Percentiles rank a stretch among this genome's conserved stretches.
Conservation (phyloP, 2,797 vertebrate species). For the Galaxias olidus region DNA sequence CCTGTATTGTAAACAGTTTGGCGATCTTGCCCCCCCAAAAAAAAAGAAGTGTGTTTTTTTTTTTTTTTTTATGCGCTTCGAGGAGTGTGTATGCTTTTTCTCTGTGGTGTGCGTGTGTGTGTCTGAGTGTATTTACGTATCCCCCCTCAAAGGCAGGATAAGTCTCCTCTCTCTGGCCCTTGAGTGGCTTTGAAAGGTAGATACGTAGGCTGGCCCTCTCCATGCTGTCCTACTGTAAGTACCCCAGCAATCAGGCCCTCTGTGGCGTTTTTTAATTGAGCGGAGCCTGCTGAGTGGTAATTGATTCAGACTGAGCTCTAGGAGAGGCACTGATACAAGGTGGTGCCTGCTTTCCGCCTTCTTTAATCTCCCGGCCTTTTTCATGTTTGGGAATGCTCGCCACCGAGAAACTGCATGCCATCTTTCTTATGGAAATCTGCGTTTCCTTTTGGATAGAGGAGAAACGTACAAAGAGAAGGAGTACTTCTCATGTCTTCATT, state of each 20-base stretch:
- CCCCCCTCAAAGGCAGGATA: constrained; percentile 73
- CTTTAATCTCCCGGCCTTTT: constrained; percentile 93
- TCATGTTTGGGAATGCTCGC: constrained; percentile 92
- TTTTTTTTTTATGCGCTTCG: constrained; percentile 4
- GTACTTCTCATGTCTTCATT: constrained; percentile 82
- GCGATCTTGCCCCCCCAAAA: not conserved
- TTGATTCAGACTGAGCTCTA: constrained; percentile 88
- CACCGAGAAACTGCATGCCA: constrained; percentile 91
- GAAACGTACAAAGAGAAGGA: constrained; percentile 77
- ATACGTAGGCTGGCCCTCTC: constrained; percentile 79
- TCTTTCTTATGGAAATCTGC: constrained; percentile 99
- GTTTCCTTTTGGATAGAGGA: constrained; percentile 78
- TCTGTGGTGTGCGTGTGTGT: constrained; percentile 37
- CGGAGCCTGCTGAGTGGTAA: constrained; percentile 86
- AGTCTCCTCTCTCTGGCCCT: constrained; percentile 76
- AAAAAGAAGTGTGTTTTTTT: constrained; percentile 21
- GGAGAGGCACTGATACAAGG: constrained; percentile 89
- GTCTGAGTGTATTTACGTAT: not conserved
- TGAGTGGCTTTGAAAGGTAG: constrained; percentile 80
- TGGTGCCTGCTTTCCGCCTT: constrained; percentile 84
- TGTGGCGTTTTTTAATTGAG: constrained; percentile 87
- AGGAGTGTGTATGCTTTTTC: not conserved
- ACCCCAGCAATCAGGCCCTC: constrained; percentile 76
- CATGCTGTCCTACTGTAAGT: constrained; percentile 82
- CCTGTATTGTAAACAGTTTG: not conserved